phyloP scores from a whole-genome alignment of 2,888 invertebrate genomes.

The Halocaridina rubra region DNA sequence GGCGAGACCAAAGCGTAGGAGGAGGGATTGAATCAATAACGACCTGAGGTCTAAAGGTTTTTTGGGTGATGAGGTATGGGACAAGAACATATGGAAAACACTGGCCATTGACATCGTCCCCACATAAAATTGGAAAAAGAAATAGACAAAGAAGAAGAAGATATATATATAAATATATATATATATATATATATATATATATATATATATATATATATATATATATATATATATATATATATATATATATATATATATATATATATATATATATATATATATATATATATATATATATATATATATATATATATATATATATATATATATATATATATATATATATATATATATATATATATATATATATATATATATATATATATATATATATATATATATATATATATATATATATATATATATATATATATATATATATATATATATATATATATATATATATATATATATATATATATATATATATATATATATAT shows the following conservation, averaged over 20 bases:
- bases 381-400: background rate
- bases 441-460: slow-evolving; percentile 46
- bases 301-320: slow-evolving; percentile 21
- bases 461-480: slow-evolving; percentile 36
- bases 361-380: background rate
- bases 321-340: slow-evolving; percentile 22
- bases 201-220: too few relatives aligned
- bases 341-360: background rate
- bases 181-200: too few relatives aligned
- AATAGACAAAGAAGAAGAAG: too few relatives aligned
- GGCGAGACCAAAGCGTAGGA: too few relatives aligned
- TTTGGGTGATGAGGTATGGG: too few relatives aligned
- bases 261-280: slow-evolving; percentile 21
- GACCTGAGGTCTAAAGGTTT: too few relatives aligned
- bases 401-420: slow-evolving; percentile 27
- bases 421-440: slow-evolving; percentile 32
- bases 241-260: slow-evolving; percentile 26
- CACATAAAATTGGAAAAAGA: too few relatives aligned
- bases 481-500: slow-evolving; percentile 29
- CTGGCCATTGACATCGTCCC: too few relatives aligned
- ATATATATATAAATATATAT: too few relatives aligned
- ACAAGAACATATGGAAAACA: too few relatives aligned
- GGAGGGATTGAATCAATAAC: too few relatives aligned
- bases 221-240: too few relatives aligned
- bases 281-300: slow-evolving; percentile 29